A percentile compares a stretch with the other conserved stretches of the same genome.
Conservation (phyloP, 2,113 vertebrate genomes). For the Willisornis vidua region DNA sequence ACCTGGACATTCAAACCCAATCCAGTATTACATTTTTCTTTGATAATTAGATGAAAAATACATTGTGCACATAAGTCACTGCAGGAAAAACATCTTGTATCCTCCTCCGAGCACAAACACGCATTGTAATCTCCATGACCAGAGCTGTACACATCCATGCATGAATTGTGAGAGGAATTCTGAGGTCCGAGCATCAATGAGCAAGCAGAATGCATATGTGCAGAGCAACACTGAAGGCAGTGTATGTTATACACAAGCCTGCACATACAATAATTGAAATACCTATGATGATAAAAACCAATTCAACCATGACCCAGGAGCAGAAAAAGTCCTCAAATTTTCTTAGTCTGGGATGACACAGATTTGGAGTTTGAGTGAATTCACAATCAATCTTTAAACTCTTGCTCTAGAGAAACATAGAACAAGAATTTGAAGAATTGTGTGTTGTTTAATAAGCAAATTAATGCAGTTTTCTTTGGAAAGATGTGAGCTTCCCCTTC, state of each 20-base stretch:
- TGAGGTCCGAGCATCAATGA: not conserved
- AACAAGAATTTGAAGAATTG: not conserved
- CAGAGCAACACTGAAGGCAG: not conserved
- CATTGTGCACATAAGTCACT: not conserved
- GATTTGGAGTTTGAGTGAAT: conserved; percentile 17
- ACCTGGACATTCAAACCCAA: not conserved
- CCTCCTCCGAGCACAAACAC: not conserved
- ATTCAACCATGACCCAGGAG: not conserved
- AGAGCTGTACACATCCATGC: not conserved
- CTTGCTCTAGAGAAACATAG: not conserved
- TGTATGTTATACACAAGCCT: not conserved
- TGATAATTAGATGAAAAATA: not conserved
- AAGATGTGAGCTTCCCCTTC: not conserved
- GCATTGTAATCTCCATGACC: not conserved
- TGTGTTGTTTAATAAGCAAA: not conserved
- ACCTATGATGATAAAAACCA: not conserved
- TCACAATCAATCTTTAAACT: not conserved
- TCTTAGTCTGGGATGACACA: not conserved
- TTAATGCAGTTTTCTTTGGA: not conserved
- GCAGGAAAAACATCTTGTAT: not conserved
- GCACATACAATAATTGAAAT: not conserved
- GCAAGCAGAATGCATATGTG: not conserved
- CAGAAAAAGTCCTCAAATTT: not conserved
- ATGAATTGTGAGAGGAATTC: not conserved
- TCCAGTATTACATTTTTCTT: not conserved